Evolutionary conservation across 2,113 vertebrate genomes (phyloP), one percentile per base, ranked within the genome.

Genomic region (Budorcas taxicolor): DNA sequence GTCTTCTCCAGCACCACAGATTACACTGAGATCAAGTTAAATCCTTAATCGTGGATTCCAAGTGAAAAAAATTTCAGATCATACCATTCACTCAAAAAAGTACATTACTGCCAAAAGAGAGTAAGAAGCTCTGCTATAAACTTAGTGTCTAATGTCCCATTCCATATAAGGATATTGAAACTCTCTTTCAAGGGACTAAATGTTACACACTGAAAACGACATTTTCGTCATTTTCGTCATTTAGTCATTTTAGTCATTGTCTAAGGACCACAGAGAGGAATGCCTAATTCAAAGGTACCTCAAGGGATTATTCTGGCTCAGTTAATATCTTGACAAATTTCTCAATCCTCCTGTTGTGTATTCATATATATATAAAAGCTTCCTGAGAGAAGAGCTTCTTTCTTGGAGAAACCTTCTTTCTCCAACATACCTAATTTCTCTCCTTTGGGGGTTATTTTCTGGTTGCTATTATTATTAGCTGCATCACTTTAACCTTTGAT

Each of bases 31-130:
- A 88, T 94, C 58, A 95, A 95, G 87, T 92, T 71, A 83, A 50
- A 57, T 57, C 45, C 15, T 97, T 88, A 71, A 60, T 95, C 11
- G 29, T 90, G 90, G 89, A 94, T 91, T 97, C 19, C 45, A 92
- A 53, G 31, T 78, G 93, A 88, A 78, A 21, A 89, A 94, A 96
- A 90, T 27, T 95, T 94, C 36, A 58, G 31, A 87, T 36, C 33
- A 50, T 90, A 62, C 12, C 83, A 62, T 92, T 78, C 29, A 93
- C 76, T 97, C 9, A 57, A 60, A 96, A 96, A 95, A 29, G 31
- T 62, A 31, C 5, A 14, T 91, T 47, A 47, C 33, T 80, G 5
- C 27, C 80, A 16, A 33, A 87, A 71, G 55, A 78, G 11, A 9
- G 5, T n/a, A 23, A 58, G 36, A 53, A 64, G 76, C 27, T 80